Percentiles rank a stretch among this genome's conserved stretches.
phyloP scores from a whole-genome alignment of 2,797 vertebrate species.

The Forpus xanthops region DNA sequence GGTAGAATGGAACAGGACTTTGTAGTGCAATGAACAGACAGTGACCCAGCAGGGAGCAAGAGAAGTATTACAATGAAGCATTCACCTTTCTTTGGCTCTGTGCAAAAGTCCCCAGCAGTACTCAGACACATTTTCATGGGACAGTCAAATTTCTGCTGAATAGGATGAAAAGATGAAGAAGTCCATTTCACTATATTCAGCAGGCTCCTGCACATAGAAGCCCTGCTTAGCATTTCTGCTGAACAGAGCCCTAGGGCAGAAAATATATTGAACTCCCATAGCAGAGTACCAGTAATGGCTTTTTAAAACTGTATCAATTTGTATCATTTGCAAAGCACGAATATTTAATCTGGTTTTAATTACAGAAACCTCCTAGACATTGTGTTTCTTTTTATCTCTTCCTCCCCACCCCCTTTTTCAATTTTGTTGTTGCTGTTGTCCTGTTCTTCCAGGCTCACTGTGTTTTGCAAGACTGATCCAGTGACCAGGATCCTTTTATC shows the following conservation, averaged over 20 bases:
- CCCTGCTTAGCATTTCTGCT: conserved; percentile 21
- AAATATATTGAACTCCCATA: conserved; percentile 37
- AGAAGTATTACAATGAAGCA: not conserved
- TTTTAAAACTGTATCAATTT: conserved; percentile 43
- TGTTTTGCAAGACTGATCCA: not conserved
- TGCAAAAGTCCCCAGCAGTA: not conserved
- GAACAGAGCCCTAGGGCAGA: conserved; percentile 39
- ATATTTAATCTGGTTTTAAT: conserved; percentile 46
- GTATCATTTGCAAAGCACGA: not conserved
- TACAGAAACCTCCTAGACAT: not conserved
- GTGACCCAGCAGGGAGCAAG: not conserved
- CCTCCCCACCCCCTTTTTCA: not conserved
- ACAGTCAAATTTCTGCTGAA: conserved; percentile 46
- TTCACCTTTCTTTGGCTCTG: not conserved
- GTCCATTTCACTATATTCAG: conserved; percentile 7
- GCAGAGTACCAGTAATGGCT: not conserved
- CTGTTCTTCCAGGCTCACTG: not conserved
- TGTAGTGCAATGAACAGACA: not conserved
- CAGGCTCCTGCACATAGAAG: conserved; percentile 15
- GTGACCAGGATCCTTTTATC: conserved; percentile 39
- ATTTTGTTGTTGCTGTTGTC: not conserved
- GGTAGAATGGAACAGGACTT: not conserved
- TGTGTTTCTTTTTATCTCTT: not conserved
- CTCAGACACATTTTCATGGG: not conserved
- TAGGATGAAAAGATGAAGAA: conserved; percentile 27